Evolutionary conservation across 2,888 invertebrate species (phyloP).

Genomic region (Camponotus fellah): DNA sequence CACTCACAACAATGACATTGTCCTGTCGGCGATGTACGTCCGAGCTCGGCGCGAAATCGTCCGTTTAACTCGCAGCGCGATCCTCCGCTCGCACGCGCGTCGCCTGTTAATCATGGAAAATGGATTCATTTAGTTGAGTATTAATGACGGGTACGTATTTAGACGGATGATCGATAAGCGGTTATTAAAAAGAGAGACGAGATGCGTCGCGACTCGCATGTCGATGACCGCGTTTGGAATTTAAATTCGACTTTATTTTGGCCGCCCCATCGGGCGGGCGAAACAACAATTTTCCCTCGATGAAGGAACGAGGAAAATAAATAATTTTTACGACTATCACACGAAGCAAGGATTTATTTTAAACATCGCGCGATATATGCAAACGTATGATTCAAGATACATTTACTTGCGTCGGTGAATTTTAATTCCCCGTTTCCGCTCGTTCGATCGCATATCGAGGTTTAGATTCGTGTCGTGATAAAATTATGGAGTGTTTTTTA

Average conservation of each 20-base stretch:
- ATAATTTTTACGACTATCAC: background rate
- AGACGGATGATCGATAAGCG: constrained; percentile 13
- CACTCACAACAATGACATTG: constrained; percentile 43
- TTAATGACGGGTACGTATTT: constrained; percentile 34
- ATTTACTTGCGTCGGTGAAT: background rate
- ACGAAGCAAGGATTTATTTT: background rate
- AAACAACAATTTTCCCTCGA: background rate
- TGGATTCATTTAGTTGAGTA: constrained; percentile 36
- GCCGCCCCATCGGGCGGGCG: background rate
- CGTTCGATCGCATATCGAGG: background rate
- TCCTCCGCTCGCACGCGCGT: constrained; percentile 31
- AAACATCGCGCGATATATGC: background rate
- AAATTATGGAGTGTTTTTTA: background rate
- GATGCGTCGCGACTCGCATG: constrained; percentile 19
- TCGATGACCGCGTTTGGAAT: constrained; percentile 14
- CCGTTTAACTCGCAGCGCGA: constrained; percentile 13
- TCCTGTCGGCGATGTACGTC: constrained; percentile 12
- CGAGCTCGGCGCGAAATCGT: constrained; percentile 3
- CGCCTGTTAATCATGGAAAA: constrained; percentile 50
- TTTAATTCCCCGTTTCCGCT: background rate
- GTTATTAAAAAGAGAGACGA: constrained; percentile 16
- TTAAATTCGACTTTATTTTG: background rate
- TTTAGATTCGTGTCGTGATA: background rate
- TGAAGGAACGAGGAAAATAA: background rate
- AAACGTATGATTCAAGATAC: background rate